Evolutionary conservation across 2,113 vertebrate species (phyloP), one percentile per base, ranked within the genome.

Genomic region (Oryzias melastigma): DNA sequence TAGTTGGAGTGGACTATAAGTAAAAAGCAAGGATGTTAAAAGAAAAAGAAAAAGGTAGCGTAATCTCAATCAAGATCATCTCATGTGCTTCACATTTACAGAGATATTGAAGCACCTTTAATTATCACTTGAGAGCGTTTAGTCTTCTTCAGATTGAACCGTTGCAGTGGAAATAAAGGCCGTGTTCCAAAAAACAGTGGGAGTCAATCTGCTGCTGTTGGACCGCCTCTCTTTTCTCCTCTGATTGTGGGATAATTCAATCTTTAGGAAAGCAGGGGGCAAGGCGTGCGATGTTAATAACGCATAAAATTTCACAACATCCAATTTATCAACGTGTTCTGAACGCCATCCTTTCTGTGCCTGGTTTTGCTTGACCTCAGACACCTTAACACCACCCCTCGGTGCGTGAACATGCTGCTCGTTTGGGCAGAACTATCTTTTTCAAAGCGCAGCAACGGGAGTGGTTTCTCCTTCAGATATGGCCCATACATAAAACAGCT

Each of bases 141-240:
- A 77, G 79, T 84, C 76, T 73, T 90, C 85, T 87, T 90, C 88
- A 87, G 84, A 82, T 84, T 81, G 70, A 89, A 77, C 61, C 82
- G 61, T 77, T 71, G 82, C 68, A 81, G 84, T 82, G 87, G 87
- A 91, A 91, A 90, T 68, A 75, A 77, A 83, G 85, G 87, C 54
- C 61, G 8, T 14, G 53, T 58, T 91, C 86, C 85, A 90, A 81
- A 77, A 72, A 85, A 76, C 75, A 77, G 80, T 82, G 86, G 75
- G 75, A 90, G 75, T 72, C 80, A 62, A 88, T 81, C 74, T 80
- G 81, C 74, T 80, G 81, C 68, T 68, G 67, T 85, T 90, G 85
- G 82, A 88, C 80, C 58, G 45, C 52, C 44, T 75, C 71, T 76
- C 72, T 56, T 71, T 85, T 86, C 85, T 72, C 68, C 79, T 82